Base-by-base conservation (phyloP, 2,888 invertebrate genomes). In the Harpagoxenus sublaevis region DNA sequence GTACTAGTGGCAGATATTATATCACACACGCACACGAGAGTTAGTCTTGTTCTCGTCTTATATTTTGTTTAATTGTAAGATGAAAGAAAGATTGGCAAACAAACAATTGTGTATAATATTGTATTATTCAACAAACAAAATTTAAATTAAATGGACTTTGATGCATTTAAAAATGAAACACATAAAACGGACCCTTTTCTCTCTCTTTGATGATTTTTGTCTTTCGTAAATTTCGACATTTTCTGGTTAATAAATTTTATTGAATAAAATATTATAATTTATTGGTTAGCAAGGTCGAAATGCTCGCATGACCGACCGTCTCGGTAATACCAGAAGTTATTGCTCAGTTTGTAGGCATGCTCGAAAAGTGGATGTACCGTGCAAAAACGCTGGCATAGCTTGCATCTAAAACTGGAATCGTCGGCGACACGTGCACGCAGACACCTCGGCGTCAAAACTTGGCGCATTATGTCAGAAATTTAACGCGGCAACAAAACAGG, bases 371-470 rank as follows among this genome's bases (percentile, higher is more conserved):
- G 75, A 57, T 60, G 74, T 55, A 74, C 65, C 82, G 85, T 74
- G 73, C 53, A 63, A 48, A 10, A 86, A 74, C 83, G 84, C 89
- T 93, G 92, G 92, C 91, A 91, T 87, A 89, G 90, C 88, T 88
- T 89, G 88, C 68, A 85, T 92, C 93, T 93, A 93, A 93, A 93
- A 92, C 88, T 87, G 89, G 93, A 90, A 88, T 85, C 91, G 92
- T 89, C 91, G 91, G 92, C 91, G 92, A 90, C 91, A 91, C 91
- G 90, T 91, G 91, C 89, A 89, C 86, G 92, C 86, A 94, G 93
- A 94, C 94, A 92, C 86, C 85, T 74, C 89, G 93, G 93, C 94
- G 94, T 94, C 93, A 94, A 94, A 94, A 93, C 93, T 93, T 89
- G 83, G 86, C 87, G 87, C 90, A 91, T 93, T 93, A 93, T 93